phyloP scores from a whole-genome alignment of 2,797 vertebrate species.

The Neosilurus hyrtlii region DNA sequence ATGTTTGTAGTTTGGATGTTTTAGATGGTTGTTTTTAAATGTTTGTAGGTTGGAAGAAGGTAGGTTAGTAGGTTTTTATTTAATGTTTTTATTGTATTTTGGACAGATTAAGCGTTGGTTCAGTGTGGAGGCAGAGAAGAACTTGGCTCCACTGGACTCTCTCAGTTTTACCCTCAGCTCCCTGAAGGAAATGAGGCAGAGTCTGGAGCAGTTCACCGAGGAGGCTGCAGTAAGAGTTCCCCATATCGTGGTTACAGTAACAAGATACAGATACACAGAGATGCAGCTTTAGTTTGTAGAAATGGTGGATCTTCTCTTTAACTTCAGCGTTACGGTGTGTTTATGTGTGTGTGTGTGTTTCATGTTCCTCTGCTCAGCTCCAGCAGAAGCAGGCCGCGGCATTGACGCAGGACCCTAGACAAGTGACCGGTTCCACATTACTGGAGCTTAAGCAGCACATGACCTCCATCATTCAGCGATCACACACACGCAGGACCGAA shows the following conservation, averaged over 20 bases:
- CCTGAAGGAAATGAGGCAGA: constrained; percentile 67
- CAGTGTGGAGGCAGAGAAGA: constrained; percentile 71
- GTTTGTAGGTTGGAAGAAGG: no score
- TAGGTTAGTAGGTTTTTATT: no score
- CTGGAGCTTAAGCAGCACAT: constrained; percentile 71
- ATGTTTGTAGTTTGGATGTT: no score
- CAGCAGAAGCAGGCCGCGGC: constrained; percentile 70
- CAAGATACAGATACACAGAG: neutral
- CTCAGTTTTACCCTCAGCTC: constrained; percentile 62
- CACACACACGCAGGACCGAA: constrained; percentile 67
- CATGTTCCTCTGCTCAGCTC: constrained; percentile 57
- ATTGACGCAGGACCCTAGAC: constrained; percentile 68
- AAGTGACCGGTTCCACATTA: constrained; percentile 59
- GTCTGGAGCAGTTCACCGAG: constrained; percentile 68
- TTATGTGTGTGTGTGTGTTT: no score
- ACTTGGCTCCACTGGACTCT: constrained; percentile 67
- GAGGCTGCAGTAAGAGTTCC: constrained; percentile 66
- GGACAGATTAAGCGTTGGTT: constrained; percentile 77
- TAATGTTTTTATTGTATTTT: neutral
- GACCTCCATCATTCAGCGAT: constrained; percentile 64
- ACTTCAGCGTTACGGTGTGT: neutral
- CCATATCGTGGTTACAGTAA: neutral
- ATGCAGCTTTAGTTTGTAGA: neutral
- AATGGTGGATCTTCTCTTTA: neutral
- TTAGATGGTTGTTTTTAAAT: no score